Conservation (phyloP, 2,113 vertebrate genomes). For the Notechis scutatus region DNA sequence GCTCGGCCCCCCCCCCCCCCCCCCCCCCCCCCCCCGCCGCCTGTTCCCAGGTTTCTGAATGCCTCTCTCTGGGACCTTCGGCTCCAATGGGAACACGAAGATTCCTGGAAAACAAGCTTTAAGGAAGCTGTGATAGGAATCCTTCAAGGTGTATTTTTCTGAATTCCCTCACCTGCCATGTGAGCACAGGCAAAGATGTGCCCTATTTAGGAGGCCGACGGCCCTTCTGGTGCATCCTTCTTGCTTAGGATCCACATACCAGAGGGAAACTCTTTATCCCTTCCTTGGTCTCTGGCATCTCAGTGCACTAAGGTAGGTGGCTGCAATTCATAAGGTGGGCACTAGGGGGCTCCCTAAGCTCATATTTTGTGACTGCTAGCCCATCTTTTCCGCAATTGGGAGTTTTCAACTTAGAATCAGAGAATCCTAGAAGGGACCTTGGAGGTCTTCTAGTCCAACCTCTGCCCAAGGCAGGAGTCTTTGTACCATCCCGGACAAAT, state of each 20-base stretch:
- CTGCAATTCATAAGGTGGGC: not conserved
- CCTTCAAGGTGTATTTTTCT: not conserved
- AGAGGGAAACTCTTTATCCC: not conserved
- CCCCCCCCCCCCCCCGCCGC: not conserved
- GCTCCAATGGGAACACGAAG: not conserved
- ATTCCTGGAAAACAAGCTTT: not conserved
- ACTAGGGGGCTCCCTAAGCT: constrained; percentile 47
- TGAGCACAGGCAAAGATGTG: not conserved
- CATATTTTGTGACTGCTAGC: not conserved
- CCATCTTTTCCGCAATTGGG: not conserved
- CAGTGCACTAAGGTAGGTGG: not conserved
- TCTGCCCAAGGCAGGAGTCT: not conserved
- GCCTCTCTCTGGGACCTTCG: not conserved
- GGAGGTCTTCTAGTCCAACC: not conserved
- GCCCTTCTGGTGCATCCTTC: not conserved
- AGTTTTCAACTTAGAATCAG: not conserved
- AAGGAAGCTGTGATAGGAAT: not conserved
- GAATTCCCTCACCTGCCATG: not conserved
- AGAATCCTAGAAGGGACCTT: not conserved
- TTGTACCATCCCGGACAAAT: not conserved
- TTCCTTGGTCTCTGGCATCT: not conserved
- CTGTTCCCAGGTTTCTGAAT: not conserved
- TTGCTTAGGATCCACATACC: not conserved
- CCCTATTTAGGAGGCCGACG: not conserved
- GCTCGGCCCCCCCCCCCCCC: not conserved